phyloP scores from a whole-genome alignment of 2,797 vertebrate species.

The Orestias chungarensis region DNA sequence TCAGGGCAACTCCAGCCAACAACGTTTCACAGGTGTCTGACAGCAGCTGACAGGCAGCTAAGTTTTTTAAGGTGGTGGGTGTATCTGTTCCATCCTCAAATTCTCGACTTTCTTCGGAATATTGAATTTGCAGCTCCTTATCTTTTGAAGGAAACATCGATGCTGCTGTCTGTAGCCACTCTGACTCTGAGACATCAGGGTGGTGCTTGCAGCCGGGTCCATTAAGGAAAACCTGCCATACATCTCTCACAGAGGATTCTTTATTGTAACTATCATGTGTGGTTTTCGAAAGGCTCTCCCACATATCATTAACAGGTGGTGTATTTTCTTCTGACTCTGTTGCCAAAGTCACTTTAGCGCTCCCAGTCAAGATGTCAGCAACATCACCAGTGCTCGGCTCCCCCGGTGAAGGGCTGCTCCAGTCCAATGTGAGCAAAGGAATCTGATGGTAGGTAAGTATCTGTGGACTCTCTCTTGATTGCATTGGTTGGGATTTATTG shows the following conservation, averaged over 20 bases:
- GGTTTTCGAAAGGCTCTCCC: conserved; percentile 55
- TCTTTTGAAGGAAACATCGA: conserved; percentile 63
- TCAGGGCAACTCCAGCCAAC: conserved; percentile 32
- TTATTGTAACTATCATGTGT: conserved; percentile 31
- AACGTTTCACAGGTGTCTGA: conserved; percentile 44
- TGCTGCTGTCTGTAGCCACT: conserved; percentile 72
- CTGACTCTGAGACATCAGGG: conserved; percentile 62
- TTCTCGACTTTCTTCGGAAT: conserved; percentile 35
- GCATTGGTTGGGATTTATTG: conserved; percentile 43
- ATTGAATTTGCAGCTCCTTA: conserved; percentile 35
- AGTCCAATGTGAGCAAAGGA: conserved; percentile 73
- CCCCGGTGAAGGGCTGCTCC: conserved; percentile 53
- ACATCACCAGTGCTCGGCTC: conserved; percentile 17
- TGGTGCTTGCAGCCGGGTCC: conserved; percentile 41
- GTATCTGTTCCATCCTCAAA: conserved; percentile 44
- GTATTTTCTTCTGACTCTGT: conserved; percentile 33
- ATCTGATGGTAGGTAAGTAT: conserved; percentile 77
- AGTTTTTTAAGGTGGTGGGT: conserved; percentile 26
- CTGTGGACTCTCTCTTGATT: conserved; percentile 34
- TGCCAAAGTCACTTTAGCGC: conserved; percentile 28
- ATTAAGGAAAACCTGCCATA: conserved; percentile 72
- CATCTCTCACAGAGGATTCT: conserved; percentile 56
- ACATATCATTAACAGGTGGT: conserved; percentile 50
- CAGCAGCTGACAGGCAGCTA: conserved; percentile 50
- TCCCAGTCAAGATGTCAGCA: conserved; percentile 42